phyloP scores from a whole-genome alignment of 2,888 invertebrate genomes.

The Euplexia lucipara region DNA sequence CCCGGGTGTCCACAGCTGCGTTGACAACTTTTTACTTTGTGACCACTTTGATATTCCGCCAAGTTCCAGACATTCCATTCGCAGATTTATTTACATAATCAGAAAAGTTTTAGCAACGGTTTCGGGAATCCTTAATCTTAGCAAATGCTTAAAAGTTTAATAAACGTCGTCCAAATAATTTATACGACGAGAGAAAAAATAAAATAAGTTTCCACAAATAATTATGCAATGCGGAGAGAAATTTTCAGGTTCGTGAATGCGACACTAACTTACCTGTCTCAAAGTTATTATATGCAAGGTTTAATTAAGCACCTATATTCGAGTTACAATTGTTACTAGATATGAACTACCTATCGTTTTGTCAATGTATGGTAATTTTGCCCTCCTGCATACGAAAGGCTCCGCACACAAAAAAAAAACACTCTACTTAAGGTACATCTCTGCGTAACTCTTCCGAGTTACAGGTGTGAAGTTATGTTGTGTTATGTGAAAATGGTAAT shows the following conservation, averaged over 20 bases:
- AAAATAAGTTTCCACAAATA: constrained; percentile 14
- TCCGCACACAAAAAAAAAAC: no score
- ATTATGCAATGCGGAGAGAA: constrained; percentile 26
- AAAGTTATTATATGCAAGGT: not conserved
- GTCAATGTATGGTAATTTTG: not conserved
- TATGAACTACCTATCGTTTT: not conserved
- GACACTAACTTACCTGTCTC: not conserved
- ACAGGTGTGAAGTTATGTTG: no score
- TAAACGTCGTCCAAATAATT: not conserved
- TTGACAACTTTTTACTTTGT: constrained; percentile 52
- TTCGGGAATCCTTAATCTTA: constrained; percentile 28
- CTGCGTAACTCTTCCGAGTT: no score
- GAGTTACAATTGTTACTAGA: not conserved
- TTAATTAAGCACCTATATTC: not conserved
- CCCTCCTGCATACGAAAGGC: not conserved
- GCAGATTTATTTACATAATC: constrained; percentile 55
- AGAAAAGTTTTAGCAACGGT: constrained; percentile 46
- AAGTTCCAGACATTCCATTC: constrained; percentile 24
- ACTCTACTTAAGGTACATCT: no score
- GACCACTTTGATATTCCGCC: constrained; percentile 43
- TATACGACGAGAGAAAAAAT: constrained; percentile 14
- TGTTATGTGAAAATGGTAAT: no score
- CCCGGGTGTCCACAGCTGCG: constrained; percentile 26
- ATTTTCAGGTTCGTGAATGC: not conserved
- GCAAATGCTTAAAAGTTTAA: constrained; percentile 40